A percentile compares a stretch with the other conserved stretches of the same genome.
Conservation (phyloP, 1,140 invertebrate species). For the Euwallacea fornicatus region DNA sequence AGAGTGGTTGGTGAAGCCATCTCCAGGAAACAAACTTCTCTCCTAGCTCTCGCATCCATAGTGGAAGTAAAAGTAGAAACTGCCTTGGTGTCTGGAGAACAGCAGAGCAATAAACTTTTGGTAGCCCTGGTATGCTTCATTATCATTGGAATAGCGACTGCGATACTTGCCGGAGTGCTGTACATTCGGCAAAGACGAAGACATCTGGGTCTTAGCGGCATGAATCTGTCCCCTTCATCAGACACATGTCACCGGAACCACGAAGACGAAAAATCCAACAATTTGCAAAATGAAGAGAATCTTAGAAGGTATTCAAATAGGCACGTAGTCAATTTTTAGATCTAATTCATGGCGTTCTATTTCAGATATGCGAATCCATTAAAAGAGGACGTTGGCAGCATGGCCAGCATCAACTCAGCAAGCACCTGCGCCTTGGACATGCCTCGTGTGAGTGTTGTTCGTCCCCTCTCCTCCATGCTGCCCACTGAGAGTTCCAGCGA, state of each 20-base stretch:
- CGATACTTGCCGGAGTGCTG: slow-evolving; percentile 54
- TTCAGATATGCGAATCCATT: slow-evolving; percentile 65
- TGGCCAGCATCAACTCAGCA: slow-evolving; percentile 50
- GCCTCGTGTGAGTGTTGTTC: slow-evolving; percentile 60
- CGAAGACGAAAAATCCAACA: slow-evolving; percentile 85
- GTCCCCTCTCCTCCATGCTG: slow-evolving; percentile 59
- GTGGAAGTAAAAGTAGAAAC: slow-evolving; percentile 80
- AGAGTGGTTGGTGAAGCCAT: slow-evolving; percentile 70
- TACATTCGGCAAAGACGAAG: slow-evolving; percentile 60
- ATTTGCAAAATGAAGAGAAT: slow-evolving; percentile 88
- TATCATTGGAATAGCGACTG: slow-evolving; percentile 56
- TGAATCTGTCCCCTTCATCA: slow-evolving; percentile 60
- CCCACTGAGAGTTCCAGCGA: slow-evolving; percentile 57
- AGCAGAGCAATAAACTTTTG: slow-evolving; percentile 55
- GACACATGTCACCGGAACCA: slow-evolving; percentile 66
- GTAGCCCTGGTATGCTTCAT: slow-evolving; percentile 59
- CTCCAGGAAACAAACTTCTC: slow-evolving; percentile 64
- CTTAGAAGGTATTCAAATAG: slow-evolving; percentile 56
- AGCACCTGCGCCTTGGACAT: slow-evolving; percentile 49
- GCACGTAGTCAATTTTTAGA: background rate
- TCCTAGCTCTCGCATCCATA: slow-evolving; percentile 71
- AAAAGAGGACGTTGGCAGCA: slow-evolving; percentile 58
- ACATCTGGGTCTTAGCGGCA: slow-evolving; percentile 57
- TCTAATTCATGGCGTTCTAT: slow-evolving; percentile 3
- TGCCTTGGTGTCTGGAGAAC: slow-evolving; percentile 62